These are phyloP conservation scores for Ooceraea biroi DNA, from an alignment of 1,140 invertebrate genomes.

Conservation along the genomic window DNA sequence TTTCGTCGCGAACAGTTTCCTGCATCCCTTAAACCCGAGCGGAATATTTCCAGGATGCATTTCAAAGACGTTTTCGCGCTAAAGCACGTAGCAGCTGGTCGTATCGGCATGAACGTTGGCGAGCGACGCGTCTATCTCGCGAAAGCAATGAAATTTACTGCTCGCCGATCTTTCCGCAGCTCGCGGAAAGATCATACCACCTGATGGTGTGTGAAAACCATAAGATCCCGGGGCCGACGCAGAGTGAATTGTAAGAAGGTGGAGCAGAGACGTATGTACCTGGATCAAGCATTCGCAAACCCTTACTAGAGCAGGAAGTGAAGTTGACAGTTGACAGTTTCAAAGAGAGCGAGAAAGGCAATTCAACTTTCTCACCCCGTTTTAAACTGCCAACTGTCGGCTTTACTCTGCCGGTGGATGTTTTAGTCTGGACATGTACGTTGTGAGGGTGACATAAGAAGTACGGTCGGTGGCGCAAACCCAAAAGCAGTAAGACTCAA, in stretches of 20 bases:
- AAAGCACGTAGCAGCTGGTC: conserved; percentile 42
- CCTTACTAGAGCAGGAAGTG: too few relatives aligned
- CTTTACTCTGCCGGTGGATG: too few relatives aligned
- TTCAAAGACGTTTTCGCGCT: background rate
- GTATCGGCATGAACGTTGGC: conserved; percentile 43
- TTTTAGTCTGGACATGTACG: too few relatives aligned
- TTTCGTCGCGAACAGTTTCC: conserved; percentile 26
- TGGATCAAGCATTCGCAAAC: too few relatives aligned
- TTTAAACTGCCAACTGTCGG: too few relatives aligned
- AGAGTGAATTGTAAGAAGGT: conserved; percentile 32
- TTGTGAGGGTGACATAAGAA: too few relatives aligned
- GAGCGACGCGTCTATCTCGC: conserved; percentile 25
- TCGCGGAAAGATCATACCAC: background rate
- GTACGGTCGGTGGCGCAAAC: too few relatives aligned
- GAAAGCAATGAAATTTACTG: conserved; percentile 42
- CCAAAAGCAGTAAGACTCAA: too few relatives aligned
- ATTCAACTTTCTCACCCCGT: too few relatives aligned
- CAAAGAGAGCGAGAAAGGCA: too few relatives aligned
- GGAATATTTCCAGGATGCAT: conserved; percentile 43
- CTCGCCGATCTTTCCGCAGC: conserved; percentile 5
- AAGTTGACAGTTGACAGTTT: too few relatives aligned
- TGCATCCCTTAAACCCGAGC: conserved; percentile 12
- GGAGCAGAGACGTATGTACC: too few relatives aligned
- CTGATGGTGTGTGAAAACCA: background rate
- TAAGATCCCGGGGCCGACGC: background rate